Base-by-base conservation (phyloP, 1,140 invertebrate species). In the Cyclargus thomasi region DNA sequence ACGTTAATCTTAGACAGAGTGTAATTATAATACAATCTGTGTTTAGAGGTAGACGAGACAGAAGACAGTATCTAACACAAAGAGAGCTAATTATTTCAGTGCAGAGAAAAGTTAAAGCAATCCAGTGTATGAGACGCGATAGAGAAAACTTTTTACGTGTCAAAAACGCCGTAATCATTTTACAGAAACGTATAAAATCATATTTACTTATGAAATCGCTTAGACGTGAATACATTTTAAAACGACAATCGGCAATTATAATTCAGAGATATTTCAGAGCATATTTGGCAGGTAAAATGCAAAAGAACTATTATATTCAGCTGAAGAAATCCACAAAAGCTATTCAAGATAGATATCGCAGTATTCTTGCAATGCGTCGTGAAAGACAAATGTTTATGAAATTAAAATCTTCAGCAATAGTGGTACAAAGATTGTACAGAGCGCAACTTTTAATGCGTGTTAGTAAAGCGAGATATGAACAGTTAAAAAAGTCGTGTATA, bases 101-200 rank as follows among this genome's bases (percentile, higher is more conserved):
- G 57, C 92, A 93, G 70, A 80, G 68, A 63, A 83, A 74, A 70
- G 85, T 91, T 70, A 86, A 86, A 77, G 90, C 88, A 0, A 78
- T 78, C 18, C 74, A 79, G 53, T 36, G 74, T 16, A 91, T 90
- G 85, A 86, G 75, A 67, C 70, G 71, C 53, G 73, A 87, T 21
- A 83, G 84, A 47, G 35, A 77, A 21, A 29, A 76, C 3, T 93
- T 88, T 74, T 53, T 90, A 17, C 55, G 73, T 39, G 71, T 90
- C 16, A 83, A 79, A 68, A 69, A 75, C 11, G 78, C 90, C 0
- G 11, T 53, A 7, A 74, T 84, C 10, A 59, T 72, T 1, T 80
- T 94, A 35, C 93, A 94, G 78, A 76, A 47, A 3, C 81, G 82
- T 71, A 92, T 86, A 70, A 90, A 79, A 79, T 79, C 85, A 8